These are phyloP conservation scores for Tadarida brasiliensis DNA, from an alignment of 2,797 vertebrate genomes.

Conservation along the genomic window DNA sequence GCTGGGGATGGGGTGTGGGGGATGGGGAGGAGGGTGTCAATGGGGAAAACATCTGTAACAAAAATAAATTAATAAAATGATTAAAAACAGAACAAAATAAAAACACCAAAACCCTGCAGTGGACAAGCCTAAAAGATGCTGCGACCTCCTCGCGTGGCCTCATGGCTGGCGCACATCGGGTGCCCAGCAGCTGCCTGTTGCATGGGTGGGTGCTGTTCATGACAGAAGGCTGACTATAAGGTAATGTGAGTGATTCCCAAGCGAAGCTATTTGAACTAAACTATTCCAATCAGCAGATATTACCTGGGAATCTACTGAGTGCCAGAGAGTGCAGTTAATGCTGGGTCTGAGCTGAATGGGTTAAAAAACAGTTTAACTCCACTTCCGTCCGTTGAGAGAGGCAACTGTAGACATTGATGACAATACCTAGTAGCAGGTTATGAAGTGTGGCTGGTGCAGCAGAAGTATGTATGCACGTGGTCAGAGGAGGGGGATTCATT, in stretches of 20 bases:
- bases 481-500: background rate
- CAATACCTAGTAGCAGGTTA: too few relatives aligned
- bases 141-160: rapidly evolving
- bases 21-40: too few relatives aligned
- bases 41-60: too few relatives aligned
- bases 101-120: background rate
- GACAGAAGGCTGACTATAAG: background rate
- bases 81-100: background rate
- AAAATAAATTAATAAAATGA: too few relatives aligned
- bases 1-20: too few relatives aligned
- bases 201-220: background rate
- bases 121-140: background rate
- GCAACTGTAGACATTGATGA: background rate
- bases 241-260: background rate
- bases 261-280: background rate
- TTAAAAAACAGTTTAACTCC: background rate
- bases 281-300: background rate
- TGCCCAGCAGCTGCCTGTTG: background rate
- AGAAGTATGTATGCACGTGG: background rate
- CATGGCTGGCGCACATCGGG: background rate
- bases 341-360: background rate
- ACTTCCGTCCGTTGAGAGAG: background rate
- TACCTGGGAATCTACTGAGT: background rate
- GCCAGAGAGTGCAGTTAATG: background rate
- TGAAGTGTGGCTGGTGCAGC: too few relatives aligned